Evolutionary conservation across 2,888 invertebrate genomes (phyloP).

Genomic region (Rhaphigaster nebulosa): DNA sequence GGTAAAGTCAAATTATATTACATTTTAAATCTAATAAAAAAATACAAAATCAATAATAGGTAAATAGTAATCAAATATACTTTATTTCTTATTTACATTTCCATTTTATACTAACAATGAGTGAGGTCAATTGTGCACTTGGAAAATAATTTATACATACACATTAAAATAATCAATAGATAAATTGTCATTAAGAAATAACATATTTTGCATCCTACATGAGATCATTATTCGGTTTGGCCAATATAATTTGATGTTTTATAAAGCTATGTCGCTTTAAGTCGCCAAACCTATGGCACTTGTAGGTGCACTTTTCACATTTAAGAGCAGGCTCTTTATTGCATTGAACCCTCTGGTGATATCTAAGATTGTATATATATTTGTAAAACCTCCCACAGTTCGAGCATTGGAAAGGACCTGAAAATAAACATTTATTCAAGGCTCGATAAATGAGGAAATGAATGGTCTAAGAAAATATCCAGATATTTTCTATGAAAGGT

Average conservation of each 20-base stretch:
- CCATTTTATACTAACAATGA: not conserved
- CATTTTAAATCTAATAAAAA: not conserved
- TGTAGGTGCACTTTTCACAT: constrained; percentile 52
- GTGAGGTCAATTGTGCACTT: not conserved
- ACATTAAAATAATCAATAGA: not conserved
- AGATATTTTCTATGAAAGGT: not conserved
- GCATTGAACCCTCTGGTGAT: constrained; percentile 52
- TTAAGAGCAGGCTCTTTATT: constrained; percentile 41
- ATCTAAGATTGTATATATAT: constrained; percentile 51
- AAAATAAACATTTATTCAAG: constrained; percentile 32
- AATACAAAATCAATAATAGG: not conserved
- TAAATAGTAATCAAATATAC: not conserved
- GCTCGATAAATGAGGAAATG: not conserved
- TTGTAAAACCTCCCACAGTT: constrained; percentile 55
- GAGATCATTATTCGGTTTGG: constrained; percentile 32
- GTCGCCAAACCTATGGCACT: constrained; percentile 43
- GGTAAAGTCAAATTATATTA: not conserved
- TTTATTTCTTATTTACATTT: constrained; percentile 23
- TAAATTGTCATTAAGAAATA: not conserved
- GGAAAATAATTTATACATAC: not conserved
- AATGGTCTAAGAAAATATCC: not conserved
- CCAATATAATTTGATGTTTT: constrained; percentile 24
- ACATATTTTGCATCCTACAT: not conserved
- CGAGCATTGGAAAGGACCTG: constrained; percentile 51
- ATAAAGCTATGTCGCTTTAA: constrained; percentile 47